A percentile compares a stretch with the other conserved stretches of the same genome.
phyloP scores from a whole-genome alignment of 2,888 invertebrate species.

The Drosophila paramelanica region DNA sequence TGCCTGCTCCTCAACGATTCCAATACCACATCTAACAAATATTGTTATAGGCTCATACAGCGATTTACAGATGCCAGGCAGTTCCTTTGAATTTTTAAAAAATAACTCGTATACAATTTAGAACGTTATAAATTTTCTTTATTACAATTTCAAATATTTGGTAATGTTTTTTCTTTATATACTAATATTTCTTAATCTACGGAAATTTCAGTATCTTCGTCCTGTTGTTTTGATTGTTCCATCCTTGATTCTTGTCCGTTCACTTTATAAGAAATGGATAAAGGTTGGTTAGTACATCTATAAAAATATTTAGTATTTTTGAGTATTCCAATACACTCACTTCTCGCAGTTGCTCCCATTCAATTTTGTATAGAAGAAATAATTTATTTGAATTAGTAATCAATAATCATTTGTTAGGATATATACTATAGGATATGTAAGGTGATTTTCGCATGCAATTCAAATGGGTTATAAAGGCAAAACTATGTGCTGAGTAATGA shows the following conservation, averaged over 20 bases:
- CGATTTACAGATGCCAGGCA: too few relatives aligned
- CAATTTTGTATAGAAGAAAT: slow-evolving; percentile 16
- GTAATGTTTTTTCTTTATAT: not conserved
- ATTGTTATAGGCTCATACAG: too few relatives aligned
- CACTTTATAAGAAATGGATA: not conserved
- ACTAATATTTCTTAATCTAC: not conserved
- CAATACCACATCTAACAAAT: not conserved
- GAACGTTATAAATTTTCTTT: slow-evolving; percentile 11
- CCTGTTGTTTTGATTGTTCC: not conserved
- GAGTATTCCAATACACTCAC: slow-evolving; percentile 2
- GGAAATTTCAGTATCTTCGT: not conserved
- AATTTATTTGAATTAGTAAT: slow-evolving; percentile 21
- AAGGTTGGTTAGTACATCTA: not conserved
- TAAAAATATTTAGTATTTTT: not conserved
- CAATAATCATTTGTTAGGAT: not conserved
- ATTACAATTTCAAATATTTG: not conserved
- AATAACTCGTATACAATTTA: not conserved
- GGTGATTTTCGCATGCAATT: slow-evolving; percentile 37
- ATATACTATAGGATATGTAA: not conserved
- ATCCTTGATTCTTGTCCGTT: not conserved
- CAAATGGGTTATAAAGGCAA: slow-evolving; percentile 24
- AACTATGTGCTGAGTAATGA: slow-evolving; percentile 40
- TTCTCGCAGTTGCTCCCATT: slow-evolving; percentile 7
- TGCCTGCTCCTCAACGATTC: too few relatives aligned
- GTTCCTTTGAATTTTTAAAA: not conserved